These are phyloP conservation scores for Plectus sambesii DNA, from an alignment of 1,140 invertebrate species.

Conservation along the genomic window DNA sequence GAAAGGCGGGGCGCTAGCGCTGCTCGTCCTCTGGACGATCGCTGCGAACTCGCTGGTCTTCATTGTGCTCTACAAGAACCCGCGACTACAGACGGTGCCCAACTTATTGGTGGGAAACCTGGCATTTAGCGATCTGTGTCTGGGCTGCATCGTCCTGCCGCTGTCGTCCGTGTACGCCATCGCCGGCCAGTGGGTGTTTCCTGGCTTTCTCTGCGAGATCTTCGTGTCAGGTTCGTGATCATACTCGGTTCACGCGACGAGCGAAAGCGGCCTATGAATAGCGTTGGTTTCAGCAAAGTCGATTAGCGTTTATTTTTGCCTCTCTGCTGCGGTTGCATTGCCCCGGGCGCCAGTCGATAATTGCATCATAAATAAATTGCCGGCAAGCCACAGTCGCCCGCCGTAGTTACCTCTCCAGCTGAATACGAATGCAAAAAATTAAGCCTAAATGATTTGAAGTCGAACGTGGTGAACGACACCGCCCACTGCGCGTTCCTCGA, in stretches of 20 bases:
- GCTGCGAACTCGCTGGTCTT: constrained; percentile 41
- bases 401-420: no score
- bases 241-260: no score
- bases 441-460: no score
- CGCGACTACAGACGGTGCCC: constrained; percentile 43
- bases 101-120: constrained; percentile 44
- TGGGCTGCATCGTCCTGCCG: constrained; percentile 40
- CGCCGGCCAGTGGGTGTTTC: constrained; percentile 43
- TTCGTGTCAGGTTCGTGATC: constrained; percentile 44
- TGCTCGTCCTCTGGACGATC: constrained; percentile 42
- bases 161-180: constrained; percentile 44
- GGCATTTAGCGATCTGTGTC: constrained; percentile 43
- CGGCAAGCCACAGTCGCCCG: no score
- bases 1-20: constrained; percentile 33
- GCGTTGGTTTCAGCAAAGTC: no score
- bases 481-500: constrained; percentile 41
- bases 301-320: no score
- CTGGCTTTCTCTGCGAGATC: constrained; percentile 40
- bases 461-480: constrained; percentile 33
- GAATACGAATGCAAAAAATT: no score
- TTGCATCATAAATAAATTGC: no score
- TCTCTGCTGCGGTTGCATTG: no score
- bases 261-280: no score
- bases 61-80: constrained; percentile 45
- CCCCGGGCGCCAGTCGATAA: no score